These are phyloP conservation scores for Alcedo atthis DNA, from an alignment of 2,797 vertebrate genomes.

Conservation along the genomic window DNA sequence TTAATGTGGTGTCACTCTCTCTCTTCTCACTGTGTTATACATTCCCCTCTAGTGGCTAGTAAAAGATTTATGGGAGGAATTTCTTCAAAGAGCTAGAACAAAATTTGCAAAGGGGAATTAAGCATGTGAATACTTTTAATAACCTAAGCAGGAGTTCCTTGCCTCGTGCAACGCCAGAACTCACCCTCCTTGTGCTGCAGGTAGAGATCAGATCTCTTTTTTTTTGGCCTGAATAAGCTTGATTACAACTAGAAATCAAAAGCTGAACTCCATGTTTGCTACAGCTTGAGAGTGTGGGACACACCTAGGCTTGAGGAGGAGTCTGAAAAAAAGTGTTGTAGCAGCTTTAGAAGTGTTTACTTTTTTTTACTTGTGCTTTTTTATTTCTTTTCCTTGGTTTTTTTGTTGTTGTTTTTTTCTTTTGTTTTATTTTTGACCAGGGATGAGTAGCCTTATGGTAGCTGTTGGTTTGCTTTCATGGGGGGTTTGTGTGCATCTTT, in stretches of 20 bases:
- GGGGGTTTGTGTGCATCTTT: not conserved
- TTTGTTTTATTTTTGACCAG: not conserved
- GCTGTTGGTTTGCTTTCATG: not conserved
- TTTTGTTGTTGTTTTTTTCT: not conserved
- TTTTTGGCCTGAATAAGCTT: not conserved
- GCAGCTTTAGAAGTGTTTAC: not conserved
- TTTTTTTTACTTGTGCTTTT: not conserved
- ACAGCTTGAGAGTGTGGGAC: not conserved
- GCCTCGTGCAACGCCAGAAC: not conserved
- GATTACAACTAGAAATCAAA: not conserved
- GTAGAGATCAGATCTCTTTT: not conserved
- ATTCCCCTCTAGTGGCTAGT: constrained; percentile 59
- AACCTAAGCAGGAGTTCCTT: not conserved
- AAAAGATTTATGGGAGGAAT: constrained; percentile 27
- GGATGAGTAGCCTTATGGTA: not conserved
- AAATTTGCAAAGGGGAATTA: not conserved
- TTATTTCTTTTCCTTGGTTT: too few species aligned
- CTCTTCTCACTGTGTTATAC: not conserved
- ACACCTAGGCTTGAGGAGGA: not conserved
- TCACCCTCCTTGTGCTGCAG: not conserved
- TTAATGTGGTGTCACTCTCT: not conserved
- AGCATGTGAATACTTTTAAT: not conserved
- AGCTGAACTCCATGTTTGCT: not conserved
- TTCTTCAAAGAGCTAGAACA: not conserved
- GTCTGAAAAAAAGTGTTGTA: not conserved